Evolutionary conservation across 2,113 vertebrate genomes (phyloP).

Genomic region (Mus musculus): DNA sequence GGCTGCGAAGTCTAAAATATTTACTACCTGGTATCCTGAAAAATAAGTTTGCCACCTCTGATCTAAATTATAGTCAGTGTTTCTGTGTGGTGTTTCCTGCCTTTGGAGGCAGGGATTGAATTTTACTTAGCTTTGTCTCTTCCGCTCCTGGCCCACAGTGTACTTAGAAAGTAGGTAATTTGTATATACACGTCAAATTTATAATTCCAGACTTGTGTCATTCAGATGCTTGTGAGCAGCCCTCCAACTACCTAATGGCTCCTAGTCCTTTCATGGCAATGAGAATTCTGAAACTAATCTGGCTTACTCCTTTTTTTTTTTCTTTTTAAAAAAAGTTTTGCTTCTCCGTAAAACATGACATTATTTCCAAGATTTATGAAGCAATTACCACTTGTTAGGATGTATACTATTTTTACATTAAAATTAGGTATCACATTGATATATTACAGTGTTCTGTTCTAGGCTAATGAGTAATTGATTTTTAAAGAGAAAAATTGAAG

Average conservation of each 20-base stretch:
- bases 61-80: background rate
- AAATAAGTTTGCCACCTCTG: background rate
- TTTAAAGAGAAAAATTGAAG: slow-evolving; percentile 49
- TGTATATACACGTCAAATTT: background rate
- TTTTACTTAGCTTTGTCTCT: background rate
- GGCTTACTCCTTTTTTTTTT: background rate
- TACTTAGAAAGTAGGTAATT: background rate
- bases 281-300: background rate
- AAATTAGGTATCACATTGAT: slow-evolving; percentile 17
- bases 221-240: background rate
- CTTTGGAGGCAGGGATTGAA: background rate
- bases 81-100: background rate
- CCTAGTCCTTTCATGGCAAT: background rate
- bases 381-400: background rate
- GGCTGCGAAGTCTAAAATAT: background rate
- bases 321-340: background rate
- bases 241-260: background rate
- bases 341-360: background rate
- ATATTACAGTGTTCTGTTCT: slow-evolving; percentile 3
- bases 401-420: slow-evolving; percentile 31
- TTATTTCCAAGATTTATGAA: slow-evolving; percentile 39
- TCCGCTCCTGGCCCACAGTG: background rate
- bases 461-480: slow-evolving; percentile 53
- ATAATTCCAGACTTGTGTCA: background rate
- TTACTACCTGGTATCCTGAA: background rate